Base-by-base conservation (phyloP, 2,113 vertebrate genomes). In the Benitochromis conjunctus region DNA sequence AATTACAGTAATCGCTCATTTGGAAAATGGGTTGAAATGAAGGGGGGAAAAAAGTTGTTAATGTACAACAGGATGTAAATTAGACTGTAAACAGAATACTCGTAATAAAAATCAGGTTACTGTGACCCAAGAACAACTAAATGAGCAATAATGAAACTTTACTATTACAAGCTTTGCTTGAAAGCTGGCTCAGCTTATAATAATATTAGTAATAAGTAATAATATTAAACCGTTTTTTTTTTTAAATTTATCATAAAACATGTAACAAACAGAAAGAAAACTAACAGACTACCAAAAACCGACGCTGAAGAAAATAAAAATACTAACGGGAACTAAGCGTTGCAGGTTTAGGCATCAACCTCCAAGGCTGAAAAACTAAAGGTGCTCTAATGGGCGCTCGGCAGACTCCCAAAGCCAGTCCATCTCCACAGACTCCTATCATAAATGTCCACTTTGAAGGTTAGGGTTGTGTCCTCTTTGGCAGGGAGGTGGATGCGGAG, bases 171-270 rank as follows among this genome's bases (percentile, higher is more conserved):
- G 38, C 21, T 21, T 46, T 26, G 13, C 38, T 16, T 74, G 10
- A 74, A 0, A 46, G 48, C 6, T 7, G 48, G 48, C 48, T 19
- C 43, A 31, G 24, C 24, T n/a, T n/a, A n/a, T n/a, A n/a, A n/a
- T n/a, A n/a, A n/a, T n/a, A n/a, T n/a, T n/a, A n/a, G n/a, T n/a
- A n/a, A n/a, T n/a, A 31, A 18, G 9, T 19, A 31, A 48, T 48
- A 48, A 26, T 48, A 46, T 26, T 46, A 10, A 18, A 18, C 21
- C n/a, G n/a, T n/a, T n/a, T n/a, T n/a, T 29, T 26, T 10, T 71
- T 71, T 11, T 31, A 29, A 29, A 26, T 46, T 29, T n/a, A 43
- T 48, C 10, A 43, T 69, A 26, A 71, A 71, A 48, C 48, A 29
- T 29, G 41, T 48, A 11, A 29, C 14, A 46, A 74, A 48, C 9